Evolutionary conservation across 2,113 vertebrate species (phyloP).

Genomic region (Rhineura floridana): DNA sequence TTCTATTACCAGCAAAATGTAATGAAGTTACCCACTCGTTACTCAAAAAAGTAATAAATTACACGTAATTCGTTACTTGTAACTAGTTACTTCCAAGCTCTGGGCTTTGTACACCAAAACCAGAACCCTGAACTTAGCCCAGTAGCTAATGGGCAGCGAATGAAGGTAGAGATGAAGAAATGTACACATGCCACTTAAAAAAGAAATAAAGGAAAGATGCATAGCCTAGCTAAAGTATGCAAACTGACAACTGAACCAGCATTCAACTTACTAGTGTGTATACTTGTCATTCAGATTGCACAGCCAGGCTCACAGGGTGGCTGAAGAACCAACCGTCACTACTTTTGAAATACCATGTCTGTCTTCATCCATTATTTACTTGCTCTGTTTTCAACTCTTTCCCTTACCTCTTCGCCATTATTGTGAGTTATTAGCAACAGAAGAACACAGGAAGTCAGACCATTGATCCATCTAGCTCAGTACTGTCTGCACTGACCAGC

Average conservation of each 20-base stretch:
- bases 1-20: too few species aligned
- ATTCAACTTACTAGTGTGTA: background rate
- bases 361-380: background rate
- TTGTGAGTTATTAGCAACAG: background rate
- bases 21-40: too few species aligned
- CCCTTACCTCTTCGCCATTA: background rate
- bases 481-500: too few species aligned
- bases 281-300: background rate
- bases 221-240: background rate
- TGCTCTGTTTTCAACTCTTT: slow-evolving; percentile 52
- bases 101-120: too few species aligned
- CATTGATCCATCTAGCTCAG: too few species aligned
- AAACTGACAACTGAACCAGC: background rate
- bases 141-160: background rate
- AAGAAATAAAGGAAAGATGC: background rate
- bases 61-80: too few species aligned
- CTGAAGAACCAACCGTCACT: background rate
- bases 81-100: too few species aligned
- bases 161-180: background rate
- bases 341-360: background rate
- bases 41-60: too few species aligned
- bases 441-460: too few species aligned
- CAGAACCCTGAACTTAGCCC: too few species aligned
- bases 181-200: background rate
- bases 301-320: background rate